Conservation (phyloP, 2,113 vertebrate genomes). For the Elgaria multicarinata region DNA sequence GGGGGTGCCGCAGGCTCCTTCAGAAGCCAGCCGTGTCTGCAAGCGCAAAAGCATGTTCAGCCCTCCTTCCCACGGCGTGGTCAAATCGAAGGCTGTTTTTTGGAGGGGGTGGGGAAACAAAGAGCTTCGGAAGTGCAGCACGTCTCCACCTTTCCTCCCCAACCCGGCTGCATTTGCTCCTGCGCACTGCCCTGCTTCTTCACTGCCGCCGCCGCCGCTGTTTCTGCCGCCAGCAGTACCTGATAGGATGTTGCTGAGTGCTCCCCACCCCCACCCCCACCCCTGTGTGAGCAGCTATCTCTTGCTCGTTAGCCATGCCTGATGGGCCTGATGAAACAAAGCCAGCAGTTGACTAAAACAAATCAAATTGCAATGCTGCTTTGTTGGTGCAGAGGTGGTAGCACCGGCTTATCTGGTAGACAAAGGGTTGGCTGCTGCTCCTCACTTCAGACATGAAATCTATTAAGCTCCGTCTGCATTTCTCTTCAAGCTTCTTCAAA, state of each 20-base stretch:
- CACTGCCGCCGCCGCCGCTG: neutral
- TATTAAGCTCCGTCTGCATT: conserved; percentile 57
- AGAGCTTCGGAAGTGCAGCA: neutral
- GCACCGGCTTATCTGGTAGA: conserved; percentile 47
- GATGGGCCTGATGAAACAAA: neutral
- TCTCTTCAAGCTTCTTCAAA: conserved; percentile 58
- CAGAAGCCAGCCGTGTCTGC: neutral
- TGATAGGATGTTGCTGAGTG: neutral
- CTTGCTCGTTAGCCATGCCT: neutral
- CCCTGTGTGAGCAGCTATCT: neutral
- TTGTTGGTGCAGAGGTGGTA: neutral
- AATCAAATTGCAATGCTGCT: conserved; percentile 21
- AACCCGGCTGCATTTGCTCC: neutral
- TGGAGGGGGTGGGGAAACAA: neutral
- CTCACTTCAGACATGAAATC: conserved; percentile 50
- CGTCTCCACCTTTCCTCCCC: neutral
- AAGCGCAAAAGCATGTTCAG: neutral
- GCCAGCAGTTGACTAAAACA: neutral
- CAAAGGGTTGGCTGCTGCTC: conserved; percentile 31
- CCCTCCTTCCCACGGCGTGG: neutral
- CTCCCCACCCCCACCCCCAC: neutral
- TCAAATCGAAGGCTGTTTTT: neutral
- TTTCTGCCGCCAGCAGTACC: no score
- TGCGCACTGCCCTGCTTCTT: neutral
- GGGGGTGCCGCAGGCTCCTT: neutral